phyloP scores from a whole-genome alignment of 2,797 vertebrate genomes.

The Ctenosaura bakeri region DNA sequence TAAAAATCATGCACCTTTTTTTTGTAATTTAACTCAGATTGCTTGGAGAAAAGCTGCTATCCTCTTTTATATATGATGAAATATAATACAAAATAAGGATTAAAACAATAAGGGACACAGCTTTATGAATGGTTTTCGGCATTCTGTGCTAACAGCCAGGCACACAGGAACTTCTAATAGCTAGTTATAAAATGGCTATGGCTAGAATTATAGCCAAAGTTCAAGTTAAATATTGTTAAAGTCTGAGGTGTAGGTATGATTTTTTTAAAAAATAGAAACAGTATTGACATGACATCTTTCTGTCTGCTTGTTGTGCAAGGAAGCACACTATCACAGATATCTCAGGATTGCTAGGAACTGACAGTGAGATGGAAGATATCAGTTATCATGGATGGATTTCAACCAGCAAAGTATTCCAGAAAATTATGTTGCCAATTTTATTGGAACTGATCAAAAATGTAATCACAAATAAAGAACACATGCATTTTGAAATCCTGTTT shows the following conservation, averaged over 20 bases:
- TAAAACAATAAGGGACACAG: background rate
- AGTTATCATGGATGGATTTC: background rate
- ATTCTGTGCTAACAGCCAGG: background rate
- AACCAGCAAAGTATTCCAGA: background rate
- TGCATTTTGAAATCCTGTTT: background rate
- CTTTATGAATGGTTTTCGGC: background rate
- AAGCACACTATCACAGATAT: slow-evolving; percentile 38
- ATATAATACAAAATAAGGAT: slow-evolving; percentile 6
- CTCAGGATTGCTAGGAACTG: slow-evolving; percentile 20
- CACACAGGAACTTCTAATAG: background rate
- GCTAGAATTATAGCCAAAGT: background rate
- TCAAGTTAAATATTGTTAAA: background rate
- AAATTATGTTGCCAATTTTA: slow-evolving; percentile 13
- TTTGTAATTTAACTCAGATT: background rate
- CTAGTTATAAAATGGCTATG: background rate
- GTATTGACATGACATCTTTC: background rate
- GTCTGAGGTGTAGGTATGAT: background rate
- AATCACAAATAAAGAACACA: background rate
- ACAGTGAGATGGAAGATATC: background rate
- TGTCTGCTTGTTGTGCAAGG: background rate
- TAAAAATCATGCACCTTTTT: background rate
- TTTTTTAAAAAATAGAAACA: background rate
- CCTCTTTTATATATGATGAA: background rate
- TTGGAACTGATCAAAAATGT: background rate
- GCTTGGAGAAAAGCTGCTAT: background rate